These are phyloP conservation scores for Ammodramus savannarum DNA, from an alignment of 2,113 vertebrate species.

Conservation along the genomic window DNA sequence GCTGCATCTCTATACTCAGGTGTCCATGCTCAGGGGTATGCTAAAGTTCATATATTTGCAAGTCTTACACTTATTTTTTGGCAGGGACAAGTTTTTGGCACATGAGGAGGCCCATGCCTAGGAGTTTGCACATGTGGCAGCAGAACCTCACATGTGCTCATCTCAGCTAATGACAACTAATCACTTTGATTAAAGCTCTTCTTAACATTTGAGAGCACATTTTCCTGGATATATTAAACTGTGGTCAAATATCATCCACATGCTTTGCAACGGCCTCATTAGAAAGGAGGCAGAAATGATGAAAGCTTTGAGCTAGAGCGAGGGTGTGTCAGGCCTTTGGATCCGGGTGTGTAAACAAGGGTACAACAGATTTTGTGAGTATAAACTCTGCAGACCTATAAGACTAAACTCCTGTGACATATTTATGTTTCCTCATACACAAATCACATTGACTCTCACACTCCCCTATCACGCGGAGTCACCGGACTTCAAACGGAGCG, in stretches of 20 bases:
- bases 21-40: background rate
- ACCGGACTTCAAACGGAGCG: constrained; percentile 54
- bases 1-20: background rate
- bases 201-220: constrained; percentile 23
- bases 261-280: constrained; percentile 26
- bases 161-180: background rate
- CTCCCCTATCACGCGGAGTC: constrained; percentile 66
- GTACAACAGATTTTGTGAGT: constrained; percentile 65
- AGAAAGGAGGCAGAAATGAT: constrained; percentile 26
- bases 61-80: background rate
- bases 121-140: background rate
- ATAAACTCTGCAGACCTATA: constrained; percentile 71
- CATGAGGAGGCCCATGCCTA: background rate
- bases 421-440: constrained; percentile 73
- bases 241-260: constrained; percentile 61
- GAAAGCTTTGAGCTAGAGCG: constrained; percentile 12
- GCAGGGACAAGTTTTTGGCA: background rate
- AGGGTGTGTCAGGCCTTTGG: constrained; percentile 65
- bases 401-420: constrained; percentile 74
- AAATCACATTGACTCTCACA: constrained; percentile 74
- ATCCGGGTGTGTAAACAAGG: constrained; percentile 69
- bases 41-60: background rate
- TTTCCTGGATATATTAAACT: constrained; percentile 53
- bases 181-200: constrained; percentile 45
- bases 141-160: background rate